A percentile compares a stretch with the other conserved stretches of the same genome.
Conservation (phyloP, 2,797 vertebrate species). For the Sebastes dallii region DNA sequence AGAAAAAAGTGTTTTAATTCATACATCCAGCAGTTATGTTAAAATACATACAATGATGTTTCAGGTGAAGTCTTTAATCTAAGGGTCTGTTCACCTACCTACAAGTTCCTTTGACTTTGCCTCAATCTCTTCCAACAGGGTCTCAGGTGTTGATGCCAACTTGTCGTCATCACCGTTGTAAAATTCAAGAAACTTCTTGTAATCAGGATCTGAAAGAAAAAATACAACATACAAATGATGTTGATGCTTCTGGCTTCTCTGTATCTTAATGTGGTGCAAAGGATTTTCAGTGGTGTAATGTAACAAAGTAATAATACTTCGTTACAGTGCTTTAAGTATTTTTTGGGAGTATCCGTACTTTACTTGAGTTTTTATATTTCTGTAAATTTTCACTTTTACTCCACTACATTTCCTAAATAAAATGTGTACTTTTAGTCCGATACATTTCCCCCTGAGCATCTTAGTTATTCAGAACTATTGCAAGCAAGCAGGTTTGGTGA, state of each 20-base stretch:
- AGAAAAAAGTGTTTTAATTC: conserved; percentile 10
- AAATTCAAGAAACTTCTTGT: conserved; percentile 94
- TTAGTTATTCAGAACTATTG: too few species aligned
- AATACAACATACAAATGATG: neutral
- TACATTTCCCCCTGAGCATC: too few species aligned
- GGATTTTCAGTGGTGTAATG: neutral
- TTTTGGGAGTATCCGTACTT: too few species aligned
- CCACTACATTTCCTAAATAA: too few species aligned
- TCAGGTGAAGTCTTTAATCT: neutral
- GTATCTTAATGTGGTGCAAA: neutral
- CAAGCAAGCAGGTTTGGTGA: too few species aligned
- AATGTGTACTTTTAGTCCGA: too few species aligned
- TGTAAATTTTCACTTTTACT: too few species aligned
- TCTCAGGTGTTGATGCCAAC: conserved; percentile 94
- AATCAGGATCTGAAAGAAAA: conserved; percentile 89
- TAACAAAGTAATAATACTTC: too few species aligned
- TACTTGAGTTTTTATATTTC: too few species aligned
- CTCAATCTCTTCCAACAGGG: conserved; percentile 96
- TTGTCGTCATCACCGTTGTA: conserved; percentile 97
- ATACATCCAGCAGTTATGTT: neutral
- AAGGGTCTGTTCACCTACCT: conserved; percentile 78
- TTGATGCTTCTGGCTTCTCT: neutral
- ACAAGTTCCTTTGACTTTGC: conserved; percentile 96
- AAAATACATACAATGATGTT: neutral
- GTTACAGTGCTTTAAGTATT: too few species aligned